A percentile compares a stretch with the other conserved stretches of the same genome.
phyloP scores from a whole-genome alignment of 1,140 invertebrate species.

The Drosophila varians region DNA sequence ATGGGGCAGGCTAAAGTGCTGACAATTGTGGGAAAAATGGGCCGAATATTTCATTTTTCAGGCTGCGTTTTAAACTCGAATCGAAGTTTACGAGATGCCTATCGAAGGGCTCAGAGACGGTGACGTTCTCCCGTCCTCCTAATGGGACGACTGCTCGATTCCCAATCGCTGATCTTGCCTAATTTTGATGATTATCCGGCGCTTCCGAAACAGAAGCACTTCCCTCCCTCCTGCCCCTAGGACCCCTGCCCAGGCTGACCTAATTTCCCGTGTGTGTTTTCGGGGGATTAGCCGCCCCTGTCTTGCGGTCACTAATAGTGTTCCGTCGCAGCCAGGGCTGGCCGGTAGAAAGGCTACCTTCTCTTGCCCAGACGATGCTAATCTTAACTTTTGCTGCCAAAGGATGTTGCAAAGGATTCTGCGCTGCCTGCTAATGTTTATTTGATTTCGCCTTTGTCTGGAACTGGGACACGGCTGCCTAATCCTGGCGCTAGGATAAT shows the following conservation, averaged over 20 bases:
- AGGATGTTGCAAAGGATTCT: constrained; percentile 43
- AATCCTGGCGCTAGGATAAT: constrained; percentile 82
- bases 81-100: constrained; percentile 38
- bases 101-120: constrained; percentile 19
- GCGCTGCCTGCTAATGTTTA: constrained; percentile 66
- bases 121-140: constrained; percentile 28
- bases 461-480: constrained; percentile 30
- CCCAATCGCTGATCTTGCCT: constrained; percentile 58
- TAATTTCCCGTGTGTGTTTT: constrained; percentile 51
- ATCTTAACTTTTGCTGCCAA: constrained; percentile 77
- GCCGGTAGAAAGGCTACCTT: constrained; percentile 1
- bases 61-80: neutral
- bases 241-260: constrained; percentile 49
- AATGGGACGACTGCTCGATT: constrained; percentile 41
- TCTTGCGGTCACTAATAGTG: constrained; percentile 74
- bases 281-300: constrained; percentile 58
- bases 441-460: constrained; percentile 75
- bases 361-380: constrained; percentile 67
- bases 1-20: constrained; percentile 20
- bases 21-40: constrained; percentile 16
- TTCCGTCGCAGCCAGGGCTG: neutral
- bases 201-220: constrained; percentile 61
- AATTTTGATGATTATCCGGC: constrained; percentile 73
- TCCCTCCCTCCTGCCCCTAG: neutral
- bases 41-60: neutral